Base-by-base conservation (phyloP, 2,113 vertebrate genomes). In the Dasypus novemcinctus region DNA sequence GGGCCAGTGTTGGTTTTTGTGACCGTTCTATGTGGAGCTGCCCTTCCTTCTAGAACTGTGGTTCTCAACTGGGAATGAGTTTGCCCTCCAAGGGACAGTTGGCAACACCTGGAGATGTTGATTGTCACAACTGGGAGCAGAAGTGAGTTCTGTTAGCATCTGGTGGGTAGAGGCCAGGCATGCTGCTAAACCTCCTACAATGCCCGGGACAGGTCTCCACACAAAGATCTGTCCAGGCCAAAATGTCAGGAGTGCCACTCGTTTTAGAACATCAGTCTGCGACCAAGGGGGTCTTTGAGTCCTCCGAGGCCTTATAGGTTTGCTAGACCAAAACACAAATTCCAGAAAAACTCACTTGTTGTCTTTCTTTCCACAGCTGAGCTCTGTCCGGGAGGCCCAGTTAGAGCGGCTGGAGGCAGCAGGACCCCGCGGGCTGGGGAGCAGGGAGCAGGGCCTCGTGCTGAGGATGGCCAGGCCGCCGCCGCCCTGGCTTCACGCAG, bases 401-500 rank as follows among this genome's bases (percentile, higher is more conserved):
- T 88, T 14, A 27, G 21, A 12, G 4, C 36, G 1, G 95, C 94
- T 20, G 38, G 64, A 61, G 68, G 23, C 92, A 13, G 83, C 92
- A 18, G 85, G 12, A 96, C 95, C 61, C 52, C 0, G 46, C 71
- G 29, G 21, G 59, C 46, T 12, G 87, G 95, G 43, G 68, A 2
- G 7, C 87, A 1, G 61, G 96, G 95, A 29, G 79, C 74, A 7
- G 91, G 66, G 95, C 95, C 96, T 2, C 46, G 93, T 29, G 0
- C 98, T 86, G 96, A 98, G 97, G 94, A 99, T 99, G 99, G 98
- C 98, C 97, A 95, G 93, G 88, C 98, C 95, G 98, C 94, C 74
- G 63, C 74, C 97, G 4, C 96, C 96, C 93, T 94, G 91, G 97
- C 96, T 88, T 98, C 10, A 88, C 90, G 41, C 98, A 59, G 98